Evolutionary conservation across 2,113 vertebrate species (phyloP), one percentile per base, ranked within the genome.

Genomic region (Paramisgurnus dabryanus): DNA sequence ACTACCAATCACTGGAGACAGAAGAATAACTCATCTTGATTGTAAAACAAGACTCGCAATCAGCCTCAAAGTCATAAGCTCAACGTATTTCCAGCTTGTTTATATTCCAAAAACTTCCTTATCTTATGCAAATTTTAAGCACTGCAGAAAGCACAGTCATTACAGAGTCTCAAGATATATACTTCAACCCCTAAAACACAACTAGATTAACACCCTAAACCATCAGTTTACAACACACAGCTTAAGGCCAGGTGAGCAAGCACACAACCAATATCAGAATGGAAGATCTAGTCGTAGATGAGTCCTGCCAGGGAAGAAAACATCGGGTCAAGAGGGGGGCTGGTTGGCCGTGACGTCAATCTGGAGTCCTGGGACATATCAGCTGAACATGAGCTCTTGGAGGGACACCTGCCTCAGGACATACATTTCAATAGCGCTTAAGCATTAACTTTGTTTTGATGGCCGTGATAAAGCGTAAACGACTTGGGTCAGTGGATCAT

Each of bases 61-160:
- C 47, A 34, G 18, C 15, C 47, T 53, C 11, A 27, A 69, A 50
- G 0, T 47, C 18, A 34, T 69, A 27, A 43, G 27, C 67, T 12
- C 27, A 17, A 69, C 13, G 9, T 2, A 69, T 7, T 34, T 70
- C 34, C 34, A 17, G 13, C 49, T 47, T 47, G 45, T 17, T 55
- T 9, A 70, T 13, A 53, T 13, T 4, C 34, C 47, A 53, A 39
- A 53, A 2, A 13, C 2, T 57, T 53, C 60, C 72, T 76, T 68
- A 58, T 58, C 78, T 80, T 80, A 57, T 15, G 18, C 66, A 71
- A 77, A 43, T 58, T 79, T 47, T 7, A 6, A 47, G 45, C 7
- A 47, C 45, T 47, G 3, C n/a, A 47, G 11, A 9, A 34, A 34
- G 27, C 27, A 34, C 27, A 34, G 27, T 34, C 27, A 34, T 34